Conservation (phyloP, 1,140 invertebrate species). For the Aporrectodea caliginosa region DNA sequence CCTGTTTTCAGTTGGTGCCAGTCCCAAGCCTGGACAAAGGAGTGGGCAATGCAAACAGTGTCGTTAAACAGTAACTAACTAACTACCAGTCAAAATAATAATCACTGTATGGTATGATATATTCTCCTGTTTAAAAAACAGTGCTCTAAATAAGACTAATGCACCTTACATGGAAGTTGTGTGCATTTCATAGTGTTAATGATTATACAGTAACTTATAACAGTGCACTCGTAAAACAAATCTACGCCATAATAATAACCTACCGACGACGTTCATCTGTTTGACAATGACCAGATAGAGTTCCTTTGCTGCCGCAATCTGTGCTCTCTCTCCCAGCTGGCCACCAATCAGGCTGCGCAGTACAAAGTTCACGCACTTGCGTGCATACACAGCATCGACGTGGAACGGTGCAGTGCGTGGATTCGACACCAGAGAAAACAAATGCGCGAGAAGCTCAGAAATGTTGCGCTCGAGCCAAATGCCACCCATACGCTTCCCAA, state of each 20-base stretch:
- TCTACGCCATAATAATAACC: slow-evolving; percentile 34
- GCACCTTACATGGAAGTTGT: no score
- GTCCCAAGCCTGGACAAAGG: no score
- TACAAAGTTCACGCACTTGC: slow-evolving; percentile 96
- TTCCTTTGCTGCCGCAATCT: slow-evolving; percentile 85
- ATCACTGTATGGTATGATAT: no score
- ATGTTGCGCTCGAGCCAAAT: slow-evolving; percentile 92
- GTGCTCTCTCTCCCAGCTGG: slow-evolving; percentile 92
- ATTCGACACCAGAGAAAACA: slow-evolving; percentile 82
- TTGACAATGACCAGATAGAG: slow-evolving; percentile 85
- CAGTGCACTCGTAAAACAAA: no score
- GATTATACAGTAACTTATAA: no score
- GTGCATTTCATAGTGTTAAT: no score
- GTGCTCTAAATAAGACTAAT: no score
- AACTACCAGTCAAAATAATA: no score
- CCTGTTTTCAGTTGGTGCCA: no score
- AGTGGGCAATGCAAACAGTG: no score
- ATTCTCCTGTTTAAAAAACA: no score
- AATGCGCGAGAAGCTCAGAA: slow-evolving; percentile 75
- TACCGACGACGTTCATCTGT: slow-evolving; percentile 87
- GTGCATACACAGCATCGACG: slow-evolving; percentile 93
- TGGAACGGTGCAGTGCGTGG: slow-evolving; percentile 90
- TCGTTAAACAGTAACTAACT: no score
- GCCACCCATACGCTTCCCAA: slow-evolving; percentile 84
- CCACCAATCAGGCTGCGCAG: slow-evolving; percentile 83